phyloP scores from a whole-genome alignment of 2,797 vertebrate genomes.

The Schizothorax lantsangensis region DNA sequence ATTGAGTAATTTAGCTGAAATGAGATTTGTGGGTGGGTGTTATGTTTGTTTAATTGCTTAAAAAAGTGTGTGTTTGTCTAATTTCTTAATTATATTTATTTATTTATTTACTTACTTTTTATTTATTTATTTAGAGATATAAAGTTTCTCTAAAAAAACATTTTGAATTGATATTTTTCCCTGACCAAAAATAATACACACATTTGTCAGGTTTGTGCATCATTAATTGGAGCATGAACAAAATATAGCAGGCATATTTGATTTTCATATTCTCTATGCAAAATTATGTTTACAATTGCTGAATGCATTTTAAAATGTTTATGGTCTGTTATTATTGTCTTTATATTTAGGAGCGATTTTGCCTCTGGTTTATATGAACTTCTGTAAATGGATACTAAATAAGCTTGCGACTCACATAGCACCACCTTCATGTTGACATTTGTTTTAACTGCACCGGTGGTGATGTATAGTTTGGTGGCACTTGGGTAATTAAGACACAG shows the following conservation, averaged over 20 bases:
- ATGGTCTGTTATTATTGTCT: background rate
- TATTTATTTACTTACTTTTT: too few species aligned
- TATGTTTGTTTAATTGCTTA: background rate
- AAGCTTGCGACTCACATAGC: background rate
- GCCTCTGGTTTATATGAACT: background rate
- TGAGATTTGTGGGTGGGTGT: background rate
- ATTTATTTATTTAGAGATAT: too few species aligned
- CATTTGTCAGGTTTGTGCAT: background rate
- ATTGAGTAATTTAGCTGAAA: constrained; percentile 10
- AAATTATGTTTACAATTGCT: background rate
- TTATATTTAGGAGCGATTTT: background rate
- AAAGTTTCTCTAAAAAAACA: background rate
- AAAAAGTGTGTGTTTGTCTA: too few species aligned
- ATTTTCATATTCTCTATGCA: background rate
- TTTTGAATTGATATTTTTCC: background rate
- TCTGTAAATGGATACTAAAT: background rate
- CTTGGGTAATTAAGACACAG: constrained; percentile 38
- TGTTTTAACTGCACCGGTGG: background rate
- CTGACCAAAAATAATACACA: background rate
- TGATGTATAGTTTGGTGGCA: constrained; percentile 23
- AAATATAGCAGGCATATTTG: background rate
- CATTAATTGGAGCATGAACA: background rate
- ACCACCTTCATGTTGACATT: background rate
- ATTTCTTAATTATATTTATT: too few species aligned
- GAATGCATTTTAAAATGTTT: background rate